Percentiles rank a stretch among this genome's conserved stretches.
These are phyloP conservation scores for Gracilinanus agilis DNA, from an alignment of 2,113 vertebrate genomes.

Conservation along the genomic window DNA sequence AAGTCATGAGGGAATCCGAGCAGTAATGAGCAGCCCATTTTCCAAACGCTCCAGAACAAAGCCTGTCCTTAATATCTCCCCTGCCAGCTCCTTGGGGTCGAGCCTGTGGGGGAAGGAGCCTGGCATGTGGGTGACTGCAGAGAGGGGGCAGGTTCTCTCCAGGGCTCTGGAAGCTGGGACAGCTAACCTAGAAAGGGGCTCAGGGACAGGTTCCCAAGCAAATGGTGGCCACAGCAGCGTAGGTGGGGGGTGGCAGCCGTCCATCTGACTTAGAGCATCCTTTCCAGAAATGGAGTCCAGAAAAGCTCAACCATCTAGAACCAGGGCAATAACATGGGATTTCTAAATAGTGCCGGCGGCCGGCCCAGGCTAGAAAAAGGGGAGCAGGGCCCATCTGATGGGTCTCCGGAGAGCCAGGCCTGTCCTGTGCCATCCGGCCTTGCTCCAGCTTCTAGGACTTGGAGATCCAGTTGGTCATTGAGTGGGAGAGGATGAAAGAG, in stretches of 20 bases:
- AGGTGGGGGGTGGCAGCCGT: neutral
- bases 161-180: neutral
- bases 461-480: slow-evolving; percentile 41
- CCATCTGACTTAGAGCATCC: neutral
- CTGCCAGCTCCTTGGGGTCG: neutral
- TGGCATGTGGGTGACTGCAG: neutral
- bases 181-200: neutral
- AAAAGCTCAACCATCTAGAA: neutral
- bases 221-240: neutral
- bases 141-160: neutral
- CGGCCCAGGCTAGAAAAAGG: neutral
- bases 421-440: neutral
- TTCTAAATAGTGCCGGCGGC: neutral
- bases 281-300: neutral
- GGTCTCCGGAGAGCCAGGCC: slow-evolving; percentile 53
- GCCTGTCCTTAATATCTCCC: neutral
- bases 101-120: neutral
- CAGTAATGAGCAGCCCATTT: neutral
- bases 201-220: neutral
- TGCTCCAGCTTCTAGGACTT: slow-evolving; percentile 7
- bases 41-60: neutral
- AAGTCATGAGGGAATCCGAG: neutral
- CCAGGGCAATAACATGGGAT: neutral
- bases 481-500: slow-evolving; percentile 65
- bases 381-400: neutral